A percentile compares a stretch with the other conserved stretches of the same genome.
Conservation (phyloP, 2,888 invertebrate genomes). For the Chymomyza caudatula region DNA sequence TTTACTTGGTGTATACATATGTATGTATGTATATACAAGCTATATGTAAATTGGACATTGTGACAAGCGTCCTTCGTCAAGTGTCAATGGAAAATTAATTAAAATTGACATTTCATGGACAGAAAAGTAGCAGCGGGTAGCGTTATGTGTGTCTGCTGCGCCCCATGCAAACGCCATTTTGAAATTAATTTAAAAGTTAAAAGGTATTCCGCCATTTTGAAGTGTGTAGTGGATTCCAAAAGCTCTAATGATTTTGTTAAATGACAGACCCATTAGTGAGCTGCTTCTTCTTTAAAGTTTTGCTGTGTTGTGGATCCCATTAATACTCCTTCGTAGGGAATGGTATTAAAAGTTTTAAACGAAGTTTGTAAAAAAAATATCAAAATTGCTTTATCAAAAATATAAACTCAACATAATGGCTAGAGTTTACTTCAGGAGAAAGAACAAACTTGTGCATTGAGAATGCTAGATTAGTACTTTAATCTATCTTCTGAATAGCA, state of each 20-base stretch:
- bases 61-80: constrained; percentile 23
- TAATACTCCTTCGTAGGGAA: not conserved
- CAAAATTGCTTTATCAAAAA: no score
- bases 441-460: no score
- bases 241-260: no score
- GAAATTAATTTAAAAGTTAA: constrained; percentile 31
- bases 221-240: no score
- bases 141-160: not conserved
- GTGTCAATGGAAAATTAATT: constrained; percentile 51
- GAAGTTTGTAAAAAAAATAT: not conserved
- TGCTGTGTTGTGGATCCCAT: not conserved
- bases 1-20: not conserved
- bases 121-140: not conserved
- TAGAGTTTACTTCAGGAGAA: no score
- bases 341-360: not conserved
- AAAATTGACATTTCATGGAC: constrained; percentile 23
- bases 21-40: not conserved
- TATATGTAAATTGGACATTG: not conserved
- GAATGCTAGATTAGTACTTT: no score
- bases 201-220: constrained; percentile 3
- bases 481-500: no score
- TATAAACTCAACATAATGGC: no score
- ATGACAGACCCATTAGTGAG: not conserved
- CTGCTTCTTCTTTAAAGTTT: not conserved
- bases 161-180: constrained; percentile 30